Evolutionary conservation across 2,888 invertebrate genomes (phyloP).

Genomic region (Timema podura): DNA sequence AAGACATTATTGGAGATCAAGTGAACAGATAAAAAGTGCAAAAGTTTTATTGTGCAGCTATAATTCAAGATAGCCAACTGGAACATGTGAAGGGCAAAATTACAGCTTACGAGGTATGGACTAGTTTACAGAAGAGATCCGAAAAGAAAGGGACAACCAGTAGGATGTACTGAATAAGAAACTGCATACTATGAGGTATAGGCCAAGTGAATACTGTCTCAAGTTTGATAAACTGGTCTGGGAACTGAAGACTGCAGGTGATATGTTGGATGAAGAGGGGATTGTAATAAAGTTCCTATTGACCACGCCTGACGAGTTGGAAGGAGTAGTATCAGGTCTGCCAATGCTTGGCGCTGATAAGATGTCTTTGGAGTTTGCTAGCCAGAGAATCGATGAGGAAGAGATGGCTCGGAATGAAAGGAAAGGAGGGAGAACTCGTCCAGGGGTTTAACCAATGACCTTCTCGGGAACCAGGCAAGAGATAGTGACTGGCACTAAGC

Average conservation of each 20-base stretch:
- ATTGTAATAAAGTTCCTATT: conserved; percentile 9
- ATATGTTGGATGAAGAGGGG: conserved; percentile 1
- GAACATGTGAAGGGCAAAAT: too few species aligned
- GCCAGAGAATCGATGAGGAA: background rate
- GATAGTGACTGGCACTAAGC: background rate
- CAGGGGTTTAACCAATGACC: background rate
- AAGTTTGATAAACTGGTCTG: conserved; percentile 7
- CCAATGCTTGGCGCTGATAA: background rate
- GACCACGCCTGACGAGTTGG: conserved; percentile 7
- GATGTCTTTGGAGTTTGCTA: background rate
- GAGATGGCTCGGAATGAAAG: background rate
- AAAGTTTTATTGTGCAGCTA: too few species aligned
- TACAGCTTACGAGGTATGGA: too few species aligned
- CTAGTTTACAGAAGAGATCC: too few species aligned
- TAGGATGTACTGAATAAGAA: background rate
- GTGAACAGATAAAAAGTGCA: too few species aligned
- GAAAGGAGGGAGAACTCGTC: background rate
- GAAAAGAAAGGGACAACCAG: conserved; percentile 2
- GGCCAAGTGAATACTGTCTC: conserved; percentile 8
- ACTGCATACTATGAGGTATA: background rate
- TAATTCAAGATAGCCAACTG: too few species aligned
- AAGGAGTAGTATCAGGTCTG: conserved; percentile 10
- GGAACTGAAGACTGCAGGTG: background rate
- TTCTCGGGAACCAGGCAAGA: background rate
- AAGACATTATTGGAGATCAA: too few species aligned